Conservation (phyloP, 2,113 vertebrate species). For the Otis tarda region DNA sequence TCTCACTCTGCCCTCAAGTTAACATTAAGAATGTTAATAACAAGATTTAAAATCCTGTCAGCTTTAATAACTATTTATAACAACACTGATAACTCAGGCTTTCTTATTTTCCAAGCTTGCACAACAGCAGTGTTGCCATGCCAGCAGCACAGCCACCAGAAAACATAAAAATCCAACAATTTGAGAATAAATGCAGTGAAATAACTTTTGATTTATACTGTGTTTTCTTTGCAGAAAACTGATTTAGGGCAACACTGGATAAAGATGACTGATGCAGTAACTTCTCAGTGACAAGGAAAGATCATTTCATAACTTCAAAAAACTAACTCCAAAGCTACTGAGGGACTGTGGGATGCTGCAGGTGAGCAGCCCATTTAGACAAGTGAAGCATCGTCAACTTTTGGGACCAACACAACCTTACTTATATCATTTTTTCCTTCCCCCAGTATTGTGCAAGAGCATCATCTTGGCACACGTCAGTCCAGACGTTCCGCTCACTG, state of each 20-base stretch:
- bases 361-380: not conserved
- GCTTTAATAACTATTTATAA: slow-evolving; percentile 55
- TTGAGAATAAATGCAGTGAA: not conserved
- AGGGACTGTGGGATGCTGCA: not conserved
- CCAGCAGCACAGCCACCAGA: slow-evolving; percentile 5
- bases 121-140: not conserved
- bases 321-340: not conserved
- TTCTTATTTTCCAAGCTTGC: slow-evolving; percentile 11
- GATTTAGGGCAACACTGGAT: not conserved
- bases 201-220: not conserved
- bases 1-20: not conserved
- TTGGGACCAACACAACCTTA: not conserved
- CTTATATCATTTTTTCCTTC: not conserved
- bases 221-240: not conserved
- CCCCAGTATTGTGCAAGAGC: not conserved
- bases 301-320: not conserved
- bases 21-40: slow-evolving; percentile 44
- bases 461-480: not conserved
- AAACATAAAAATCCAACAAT: not conserved
- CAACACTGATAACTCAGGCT: slow-evolving; percentile 16
- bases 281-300: not conserved
- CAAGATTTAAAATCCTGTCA: slow-evolving; percentile 21
- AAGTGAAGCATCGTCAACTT: not conserved
- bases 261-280: not conserved
- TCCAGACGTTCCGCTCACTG: not conserved